These are phyloP conservation scores for Lycocerus yunnanus DNA, from an alignment of 2,888 invertebrate genomes.

Conservation along the genomic window DNA sequence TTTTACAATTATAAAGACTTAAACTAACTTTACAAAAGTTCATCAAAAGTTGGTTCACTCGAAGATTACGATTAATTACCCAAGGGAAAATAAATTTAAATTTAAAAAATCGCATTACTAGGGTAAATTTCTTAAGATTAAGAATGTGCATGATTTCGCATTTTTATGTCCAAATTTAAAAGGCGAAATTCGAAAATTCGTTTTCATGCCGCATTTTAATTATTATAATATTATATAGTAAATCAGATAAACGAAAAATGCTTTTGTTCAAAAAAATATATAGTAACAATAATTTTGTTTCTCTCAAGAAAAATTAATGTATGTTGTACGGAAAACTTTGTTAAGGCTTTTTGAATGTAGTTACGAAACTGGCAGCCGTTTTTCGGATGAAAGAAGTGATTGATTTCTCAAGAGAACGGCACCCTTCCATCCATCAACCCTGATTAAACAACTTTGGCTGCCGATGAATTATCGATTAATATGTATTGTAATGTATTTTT, in stretches of 20 bases:
- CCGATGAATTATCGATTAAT: slow-evolving; percentile 51
- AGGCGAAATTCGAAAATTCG: neutral
- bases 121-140: slow-evolving; percentile 23
- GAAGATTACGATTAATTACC: slow-evolving; percentile 28
- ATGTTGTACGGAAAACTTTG: slow-evolving; percentile 24
- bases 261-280: neutral
- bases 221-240: neutral
- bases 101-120: slow-evolving; percentile 27
- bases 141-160: slow-evolving; percentile 19
- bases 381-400: slow-evolving; percentile 51
- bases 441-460: slow-evolving; percentile 51
- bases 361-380: slow-evolving; percentile 49
- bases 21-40: slow-evolving; percentile 21
- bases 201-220: neutral
- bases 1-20: slow-evolving; percentile 21
- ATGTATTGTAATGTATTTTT: slow-evolving; percentile 52
- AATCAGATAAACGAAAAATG: neutral
- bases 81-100: slow-evolving; percentile 25
- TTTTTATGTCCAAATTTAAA: slow-evolving; percentile 6
- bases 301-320: slow-evolving; percentile 35
- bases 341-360: slow-evolving; percentile 36
- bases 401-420: slow-evolving; percentile 53
- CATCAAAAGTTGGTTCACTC: slow-evolving; percentile 26
- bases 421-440: slow-evolving; percentile 52
- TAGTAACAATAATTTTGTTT: neutral